Evolutionary conservation across 2,888 invertebrate species (phyloP).

Genomic region (Pasiphila rectangulata): DNA sequence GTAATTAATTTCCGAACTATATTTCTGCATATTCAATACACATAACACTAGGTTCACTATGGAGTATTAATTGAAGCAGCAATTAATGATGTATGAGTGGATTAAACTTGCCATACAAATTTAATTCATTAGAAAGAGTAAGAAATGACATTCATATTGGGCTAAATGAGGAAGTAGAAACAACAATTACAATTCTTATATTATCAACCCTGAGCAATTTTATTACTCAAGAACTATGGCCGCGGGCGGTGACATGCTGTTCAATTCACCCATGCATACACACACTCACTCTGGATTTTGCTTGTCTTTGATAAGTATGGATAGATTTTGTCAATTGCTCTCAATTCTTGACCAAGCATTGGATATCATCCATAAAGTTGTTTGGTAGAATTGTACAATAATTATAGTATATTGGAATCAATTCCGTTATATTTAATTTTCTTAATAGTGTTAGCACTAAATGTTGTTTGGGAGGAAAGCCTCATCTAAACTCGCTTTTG

Average conservation of each 20-base stretch:
- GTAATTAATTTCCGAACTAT: too few relatives aligned
- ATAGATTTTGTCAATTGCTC: constrained; percentile 8
- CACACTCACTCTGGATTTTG: neutral
- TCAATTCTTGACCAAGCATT: constrained; percentile 7
- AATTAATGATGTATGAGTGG: too few relatives aligned
- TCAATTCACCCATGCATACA: neutral
- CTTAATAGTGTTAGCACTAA: constrained; percentile 39
- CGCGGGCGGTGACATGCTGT: constrained; percentile 18
- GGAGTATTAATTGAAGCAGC: too few relatives aligned
- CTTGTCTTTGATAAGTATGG: constrained; percentile 11
- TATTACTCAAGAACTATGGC: constrained; percentile 15
- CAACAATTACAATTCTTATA: constrained; percentile 13
- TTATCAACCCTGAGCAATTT: constrained; percentile 6
- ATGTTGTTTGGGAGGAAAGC: constrained; percentile 44
- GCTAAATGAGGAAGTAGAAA: too few relatives aligned
- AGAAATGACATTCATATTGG: neutral
- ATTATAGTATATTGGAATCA: constrained; percentile 16
- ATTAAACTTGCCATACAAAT: too few relatives aligned
- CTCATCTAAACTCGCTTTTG: constrained; percentile 49
- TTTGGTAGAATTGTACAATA: constrained; percentile 25
- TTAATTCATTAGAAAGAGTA: too few relatives aligned
- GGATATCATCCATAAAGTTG: constrained; percentile 5
- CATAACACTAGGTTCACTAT: too few relatives aligned
- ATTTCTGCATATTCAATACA: too few relatives aligned
- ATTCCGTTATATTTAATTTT: constrained; percentile 34